Evolutionary conservation across 2,113 vertebrate species (phyloP).

Genomic region (Megatriorchis doriae): DNA sequence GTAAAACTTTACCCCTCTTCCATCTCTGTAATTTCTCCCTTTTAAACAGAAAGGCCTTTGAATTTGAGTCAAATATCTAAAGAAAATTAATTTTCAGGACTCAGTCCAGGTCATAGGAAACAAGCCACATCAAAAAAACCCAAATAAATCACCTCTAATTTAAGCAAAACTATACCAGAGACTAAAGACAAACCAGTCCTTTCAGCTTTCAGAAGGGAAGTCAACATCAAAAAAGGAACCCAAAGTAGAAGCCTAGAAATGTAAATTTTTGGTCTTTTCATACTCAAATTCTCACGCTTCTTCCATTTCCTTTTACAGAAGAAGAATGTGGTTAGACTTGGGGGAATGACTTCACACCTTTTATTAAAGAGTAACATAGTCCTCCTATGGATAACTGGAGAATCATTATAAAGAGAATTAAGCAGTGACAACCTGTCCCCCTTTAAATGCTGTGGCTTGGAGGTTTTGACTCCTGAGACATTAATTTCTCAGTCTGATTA

Average conservation of each 20-base stretch:
- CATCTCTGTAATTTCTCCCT: background rate
- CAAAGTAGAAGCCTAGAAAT: slow-evolving; percentile 8
- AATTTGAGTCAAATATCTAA: background rate
- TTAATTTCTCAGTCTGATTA: background rate
- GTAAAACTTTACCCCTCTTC: background rate
- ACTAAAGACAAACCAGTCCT: slow-evolving; percentile 26
- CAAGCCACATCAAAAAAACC: slow-evolving; percentile 17
- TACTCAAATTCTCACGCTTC: slow-evolving; percentile 9
- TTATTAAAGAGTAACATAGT: background rate
- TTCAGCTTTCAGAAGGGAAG: slow-evolving; percentile 35
- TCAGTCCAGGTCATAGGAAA: background rate
- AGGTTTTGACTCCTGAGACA: background rate
- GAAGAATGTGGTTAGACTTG: background rate
- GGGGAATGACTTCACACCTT: slow-evolving; percentile 9
- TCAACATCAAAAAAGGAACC: slow-evolving; percentile 22
- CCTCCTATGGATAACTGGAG: background rate
- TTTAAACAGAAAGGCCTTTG: background rate
- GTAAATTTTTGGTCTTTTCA: slow-evolving; percentile 28
- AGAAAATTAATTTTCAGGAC: background rate
- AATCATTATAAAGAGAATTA: background rate
- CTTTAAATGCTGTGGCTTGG: background rate
- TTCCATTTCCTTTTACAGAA: slow-evolving; percentile 19
- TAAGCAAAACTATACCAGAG: slow-evolving; percentile 12
- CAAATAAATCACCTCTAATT: slow-evolving; percentile 43
- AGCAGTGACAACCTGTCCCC: background rate